Evolutionary conservation across 2,888 invertebrate species (phyloP).

Genomic region (Calliphora vomitoria): DNA sequence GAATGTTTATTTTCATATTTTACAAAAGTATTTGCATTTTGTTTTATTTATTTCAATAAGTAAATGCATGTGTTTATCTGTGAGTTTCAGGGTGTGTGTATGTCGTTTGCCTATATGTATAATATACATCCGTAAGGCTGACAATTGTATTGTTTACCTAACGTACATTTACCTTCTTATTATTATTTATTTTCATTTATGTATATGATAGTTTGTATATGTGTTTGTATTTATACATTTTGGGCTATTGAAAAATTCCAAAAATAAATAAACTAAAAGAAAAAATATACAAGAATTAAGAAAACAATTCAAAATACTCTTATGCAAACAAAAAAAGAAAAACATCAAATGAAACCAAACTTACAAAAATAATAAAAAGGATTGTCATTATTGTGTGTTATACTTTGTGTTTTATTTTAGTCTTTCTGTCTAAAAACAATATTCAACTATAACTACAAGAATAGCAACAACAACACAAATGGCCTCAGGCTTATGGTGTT

Average conservation of each 20-base stretch:
- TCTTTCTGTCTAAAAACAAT: conserved; percentile 2
- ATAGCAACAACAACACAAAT: conserved; percentile 25
- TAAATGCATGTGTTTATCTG: not conserved
- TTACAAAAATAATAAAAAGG: not conserved
- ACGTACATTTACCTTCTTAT: no score
- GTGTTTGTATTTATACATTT: not conserved
- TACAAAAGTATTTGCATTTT: not conserved
- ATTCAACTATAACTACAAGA: conserved; percentile 10
- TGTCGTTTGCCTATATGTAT: no score
- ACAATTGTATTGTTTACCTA: no score
- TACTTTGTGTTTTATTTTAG: conserved; percentile 11
- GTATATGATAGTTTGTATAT: no score
- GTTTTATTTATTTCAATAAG: conserved; percentile 1
- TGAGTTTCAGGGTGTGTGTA: not conserved
- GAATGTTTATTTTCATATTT: not conserved
- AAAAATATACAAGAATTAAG: not conserved
- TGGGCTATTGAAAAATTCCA: not conserved
- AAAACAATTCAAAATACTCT: conserved; percentile 20
- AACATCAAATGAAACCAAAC: not conserved
- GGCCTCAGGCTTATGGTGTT: conserved; percentile 25
- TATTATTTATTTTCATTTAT: no score
- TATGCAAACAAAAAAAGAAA: not conserved
- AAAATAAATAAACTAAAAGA: not conserved
- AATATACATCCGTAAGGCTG: no score
- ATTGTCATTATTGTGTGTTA: conserved; percentile 4